These are phyloP conservation scores for Candoia aspera DNA, from an alignment of 2,113 vertebrate species.

Conservation along the genomic window DNA sequence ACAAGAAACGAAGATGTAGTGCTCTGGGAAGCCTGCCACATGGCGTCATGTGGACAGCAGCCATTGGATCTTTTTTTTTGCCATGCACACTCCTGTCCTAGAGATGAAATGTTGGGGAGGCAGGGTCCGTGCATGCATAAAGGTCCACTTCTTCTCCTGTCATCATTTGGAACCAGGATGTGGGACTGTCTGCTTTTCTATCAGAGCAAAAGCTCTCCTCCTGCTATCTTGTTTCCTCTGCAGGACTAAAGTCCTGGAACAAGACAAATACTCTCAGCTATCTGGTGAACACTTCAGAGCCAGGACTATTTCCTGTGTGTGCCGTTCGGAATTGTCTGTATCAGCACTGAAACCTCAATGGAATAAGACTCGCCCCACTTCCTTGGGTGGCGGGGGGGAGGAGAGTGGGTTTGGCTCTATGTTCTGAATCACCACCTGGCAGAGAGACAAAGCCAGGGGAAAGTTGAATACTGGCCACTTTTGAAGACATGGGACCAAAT, in stretches of 20 bases:
- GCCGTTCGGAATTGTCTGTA: conserved; percentile 41
- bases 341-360: conserved; percentile 49
- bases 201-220: neutral
- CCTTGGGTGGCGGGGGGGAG: neutral
- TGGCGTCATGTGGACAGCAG: neutral
- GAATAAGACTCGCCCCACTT: conserved; percentile 47
- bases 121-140: neutral
- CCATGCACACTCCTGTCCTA: neutral
- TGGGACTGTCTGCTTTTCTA: conserved; percentile 36
- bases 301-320: conserved; percentile 29
- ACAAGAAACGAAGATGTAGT: neutral
- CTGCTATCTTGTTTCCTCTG: conserved; percentile 36
- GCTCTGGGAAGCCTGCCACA: conserved; percentile 8
- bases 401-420: conserved; percentile 56
- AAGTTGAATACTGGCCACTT: conserved; percentile 66
- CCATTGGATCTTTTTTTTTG: neutral
- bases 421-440: conserved; percentile 66
- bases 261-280: neutral
- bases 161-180: conserved; percentile 2
- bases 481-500: conserved; percentile 60
- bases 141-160: neutral
- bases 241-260: conserved; percentile 44
- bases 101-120: conserved; percentile 5
- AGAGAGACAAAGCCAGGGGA: conserved; percentile 67
- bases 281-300: conserved; percentile 39